These are phyloP conservation scores for Lutraria rhynchaena DNA, from an alignment of 1,140 invertebrate genomes.

Conservation along the genomic window DNA sequence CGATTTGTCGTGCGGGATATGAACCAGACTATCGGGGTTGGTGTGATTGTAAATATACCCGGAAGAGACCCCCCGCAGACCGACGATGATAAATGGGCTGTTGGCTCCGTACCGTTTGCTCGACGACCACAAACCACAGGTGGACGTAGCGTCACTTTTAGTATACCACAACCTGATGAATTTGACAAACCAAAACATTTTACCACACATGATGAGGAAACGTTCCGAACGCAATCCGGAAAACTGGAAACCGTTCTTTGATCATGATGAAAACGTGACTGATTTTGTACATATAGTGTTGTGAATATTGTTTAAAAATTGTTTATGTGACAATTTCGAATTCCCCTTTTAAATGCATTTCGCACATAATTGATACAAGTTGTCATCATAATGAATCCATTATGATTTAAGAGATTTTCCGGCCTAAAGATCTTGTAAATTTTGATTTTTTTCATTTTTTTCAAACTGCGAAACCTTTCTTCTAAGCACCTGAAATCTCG, in stretches of 20 bases:
- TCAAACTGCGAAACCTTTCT: too few species aligned
- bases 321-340: too few species aligned
- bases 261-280: neutral
- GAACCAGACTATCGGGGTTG: slow-evolving; percentile 99
- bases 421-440: too few species aligned
- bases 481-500: too few species aligned
- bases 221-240: slow-evolving; percentile 54
- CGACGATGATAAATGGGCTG: slow-evolving; percentile 57
- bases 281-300: too few species aligned
- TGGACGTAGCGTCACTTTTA: slow-evolving; percentile 53
- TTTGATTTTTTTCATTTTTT: too few species aligned
- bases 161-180: slow-evolving; percentile 42
- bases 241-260: slow-evolving; percentile 44
- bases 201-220: slow-evolving; percentile 34
- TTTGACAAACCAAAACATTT: slow-evolving; percentile 48
- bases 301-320: too few species aligned
- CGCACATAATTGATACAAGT: too few species aligned
- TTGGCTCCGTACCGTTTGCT: slow-evolving; percentile 35
- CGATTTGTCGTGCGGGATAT: slow-evolving; percentile 99
- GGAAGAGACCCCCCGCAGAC: slow-evolving; percentile 54
- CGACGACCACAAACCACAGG: slow-evolving; percentile 54
- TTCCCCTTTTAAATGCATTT: too few species aligned
- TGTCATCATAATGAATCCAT: too few species aligned
- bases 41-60: slow-evolving; percentile 88
- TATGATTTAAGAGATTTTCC: too few species aligned